Conservation (phyloP, 2,113 vertebrate species). For the Dasyurus viverrinus region DNA sequence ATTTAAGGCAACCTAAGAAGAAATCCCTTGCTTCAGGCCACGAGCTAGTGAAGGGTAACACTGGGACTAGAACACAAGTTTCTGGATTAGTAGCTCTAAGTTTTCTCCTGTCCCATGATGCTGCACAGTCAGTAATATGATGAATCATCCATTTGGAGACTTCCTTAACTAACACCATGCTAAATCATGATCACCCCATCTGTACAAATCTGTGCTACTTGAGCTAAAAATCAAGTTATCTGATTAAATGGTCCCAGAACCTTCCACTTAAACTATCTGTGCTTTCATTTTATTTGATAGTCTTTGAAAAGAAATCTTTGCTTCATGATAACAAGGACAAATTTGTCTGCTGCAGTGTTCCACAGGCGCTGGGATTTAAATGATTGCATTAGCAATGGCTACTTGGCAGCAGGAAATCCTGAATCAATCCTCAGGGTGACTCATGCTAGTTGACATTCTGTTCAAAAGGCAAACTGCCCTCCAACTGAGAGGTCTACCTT, state of each 20-base stretch:
- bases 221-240: background rate
- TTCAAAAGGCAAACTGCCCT: constrained; percentile 44
- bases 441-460: constrained; percentile 57
- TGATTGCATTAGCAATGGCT: constrained; percentile 72
- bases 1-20: background rate
- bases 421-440: constrained; percentile 73
- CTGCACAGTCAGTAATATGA: background rate
- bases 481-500: constrained; percentile 21
- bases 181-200: constrained; percentile 21
- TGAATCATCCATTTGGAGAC: constrained; percentile 26
- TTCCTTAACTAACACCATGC: constrained; percentile 31
- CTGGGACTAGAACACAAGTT: background rate
- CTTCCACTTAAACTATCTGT: constrained; percentile 5
- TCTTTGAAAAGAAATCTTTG: constrained; percentile 60
- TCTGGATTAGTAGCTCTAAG: background rate
- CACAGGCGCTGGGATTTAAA: constrained; percentile 47
- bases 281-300: constrained; percentile 58
- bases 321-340: constrained; percentile 66
- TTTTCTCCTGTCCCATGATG: background rate
- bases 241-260: constrained; percentile 16
- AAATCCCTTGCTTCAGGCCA: background rate
- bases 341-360: constrained; percentile 59
- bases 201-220: constrained; percentile 3
- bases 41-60: background rate
- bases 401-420: constrained; percentile 56